Conservation (phyloP, 2,113 vertebrate genomes). For the Poecilia latipinna region DNA sequence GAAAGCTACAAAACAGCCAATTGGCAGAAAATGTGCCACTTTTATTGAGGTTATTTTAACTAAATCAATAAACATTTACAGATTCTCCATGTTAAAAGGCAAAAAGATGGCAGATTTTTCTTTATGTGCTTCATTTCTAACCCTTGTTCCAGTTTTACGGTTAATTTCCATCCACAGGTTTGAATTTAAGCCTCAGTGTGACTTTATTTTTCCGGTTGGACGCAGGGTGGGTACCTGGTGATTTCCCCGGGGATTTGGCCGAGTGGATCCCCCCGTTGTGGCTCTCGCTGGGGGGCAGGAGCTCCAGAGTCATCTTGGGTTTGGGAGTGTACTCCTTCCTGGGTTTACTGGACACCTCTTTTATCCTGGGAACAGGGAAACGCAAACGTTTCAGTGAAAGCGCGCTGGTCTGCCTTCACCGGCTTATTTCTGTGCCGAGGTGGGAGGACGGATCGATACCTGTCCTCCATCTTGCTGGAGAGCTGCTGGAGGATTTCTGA, state of each 20-base stretch:
- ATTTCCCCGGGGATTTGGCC: slow-evolving; percentile 86
- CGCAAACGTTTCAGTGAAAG: background rate
- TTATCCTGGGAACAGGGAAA: slow-evolving; percentile 83
- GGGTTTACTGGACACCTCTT: slow-evolving; percentile 89
- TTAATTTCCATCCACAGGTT: too few relatives aligned
- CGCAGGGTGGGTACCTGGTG: slow-evolving; percentile 62
- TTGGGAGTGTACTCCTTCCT: slow-evolving; percentile 92
- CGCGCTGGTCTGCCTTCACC: background rate
- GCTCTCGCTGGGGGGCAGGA: slow-evolving; percentile 84
- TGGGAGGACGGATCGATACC: slow-evolving; percentile 71
- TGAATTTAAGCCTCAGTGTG: too few relatives aligned
- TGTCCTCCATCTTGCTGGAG: slow-evolving; percentile 90
- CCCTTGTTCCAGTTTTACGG: too few relatives aligned
- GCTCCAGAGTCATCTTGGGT: slow-evolving; percentile 91
- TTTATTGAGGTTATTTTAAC: too few relatives aligned
- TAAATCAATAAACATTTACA: too few relatives aligned
- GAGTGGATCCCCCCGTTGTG: slow-evolving; percentile 92
- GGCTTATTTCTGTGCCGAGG: background rate
- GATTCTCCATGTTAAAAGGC: too few relatives aligned
- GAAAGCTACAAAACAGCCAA: too few relatives aligned
- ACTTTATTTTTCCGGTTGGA: too few relatives aligned
- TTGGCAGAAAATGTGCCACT: too few relatives aligned
- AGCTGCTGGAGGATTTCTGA: slow-evolving; percentile 92
- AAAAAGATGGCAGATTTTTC: too few relatives aligned
- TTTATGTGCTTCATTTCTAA: too few relatives aligned